phyloP scores from a whole-genome alignment of 1,140 invertebrate species.

The Drosophila persimilis region DNA sequence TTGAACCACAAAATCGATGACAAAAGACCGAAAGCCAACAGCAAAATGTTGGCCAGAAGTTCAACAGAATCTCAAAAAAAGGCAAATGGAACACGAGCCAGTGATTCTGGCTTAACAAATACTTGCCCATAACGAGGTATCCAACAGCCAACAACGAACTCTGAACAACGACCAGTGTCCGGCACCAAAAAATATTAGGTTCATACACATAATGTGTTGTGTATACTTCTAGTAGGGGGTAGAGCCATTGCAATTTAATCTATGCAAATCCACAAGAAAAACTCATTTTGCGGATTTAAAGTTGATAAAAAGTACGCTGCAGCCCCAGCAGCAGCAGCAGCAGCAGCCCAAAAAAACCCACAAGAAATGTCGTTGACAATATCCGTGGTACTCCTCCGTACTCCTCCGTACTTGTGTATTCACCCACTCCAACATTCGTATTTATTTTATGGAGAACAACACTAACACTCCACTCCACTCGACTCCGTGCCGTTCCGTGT shows the following conservation, averaged over 20 bases:
- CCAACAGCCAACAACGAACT: constrained; percentile 31
- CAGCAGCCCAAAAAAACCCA: constrained; percentile 20
- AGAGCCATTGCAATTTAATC: constrained; percentile 66
- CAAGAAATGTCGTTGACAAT: constrained; percentile 9
- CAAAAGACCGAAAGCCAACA: constrained; percentile 29
- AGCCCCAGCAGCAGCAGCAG: constrained; percentile 18
- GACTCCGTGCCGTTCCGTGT: neutral
- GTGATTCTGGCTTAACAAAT: constrained; percentile 59
- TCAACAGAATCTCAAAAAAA: constrained; percentile 12
- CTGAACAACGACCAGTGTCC: constrained; percentile 27
- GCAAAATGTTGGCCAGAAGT: constrained; percentile 32
- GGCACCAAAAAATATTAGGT: constrained; percentile 29
- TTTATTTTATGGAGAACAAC: constrained; percentile 3
- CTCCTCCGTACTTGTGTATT: neutral
- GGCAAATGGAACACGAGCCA: constrained; percentile 40
- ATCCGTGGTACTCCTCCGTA: neutral
- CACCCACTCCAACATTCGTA: constrained; percentile 1
- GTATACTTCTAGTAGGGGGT: constrained; percentile 6
- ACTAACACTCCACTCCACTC: neutral
- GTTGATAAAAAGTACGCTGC: constrained; percentile 60
- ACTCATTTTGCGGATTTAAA: constrained; percentile 77
- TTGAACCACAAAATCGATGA: constrained; percentile 55
- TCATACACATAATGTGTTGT: constrained; percentile 4
- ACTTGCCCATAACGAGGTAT: constrained; percentile 42
- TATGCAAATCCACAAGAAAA: constrained; percentile 76